A percentile compares a stretch with the other conserved stretches of the same genome.
phyloP scores from a whole-genome alignment of 2,797 vertebrate genomes.

The Tokudaia muenninki region DNA sequence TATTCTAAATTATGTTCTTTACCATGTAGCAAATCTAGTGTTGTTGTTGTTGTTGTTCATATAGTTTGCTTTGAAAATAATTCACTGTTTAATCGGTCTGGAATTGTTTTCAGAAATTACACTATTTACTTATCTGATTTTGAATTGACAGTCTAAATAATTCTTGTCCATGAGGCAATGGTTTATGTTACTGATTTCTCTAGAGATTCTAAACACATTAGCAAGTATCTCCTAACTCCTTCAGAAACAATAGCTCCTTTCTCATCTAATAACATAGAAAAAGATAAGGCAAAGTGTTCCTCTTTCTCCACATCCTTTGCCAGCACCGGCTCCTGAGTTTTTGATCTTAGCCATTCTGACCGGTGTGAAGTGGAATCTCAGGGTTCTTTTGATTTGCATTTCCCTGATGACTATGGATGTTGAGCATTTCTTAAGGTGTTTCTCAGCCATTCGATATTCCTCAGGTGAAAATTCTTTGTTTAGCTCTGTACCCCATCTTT shows the following conservation, averaged over 20 bases:
- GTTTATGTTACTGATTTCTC: neutral
- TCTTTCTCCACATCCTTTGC: too few species aligned
- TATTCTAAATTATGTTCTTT: slow-evolving; percentile 21
- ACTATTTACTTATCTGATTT: neutral
- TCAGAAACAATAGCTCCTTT: neutral
- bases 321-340: too few species aligned
- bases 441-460: too few species aligned
- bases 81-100: slow-evolving; percentile 4
- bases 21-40: neutral
- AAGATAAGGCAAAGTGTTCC: neutral
- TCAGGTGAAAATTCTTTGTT: too few species aligned
- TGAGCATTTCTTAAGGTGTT: too few species aligned
- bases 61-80: slow-evolving; percentile 42
- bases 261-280: neutral
- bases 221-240: neutral
- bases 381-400: too few species aligned
- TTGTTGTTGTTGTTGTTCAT: neutral
- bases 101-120: neutral
- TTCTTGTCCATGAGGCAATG: neutral
- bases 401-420: too few species aligned
- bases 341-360: too few species aligned
- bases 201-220: neutral
- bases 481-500: too few species aligned
- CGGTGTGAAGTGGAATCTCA: too few species aligned
- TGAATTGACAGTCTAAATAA: slow-evolving; percentile 8